Conservation (phyloP, 2,888 invertebrate genomes). For the Achlya flavicornis region DNA sequence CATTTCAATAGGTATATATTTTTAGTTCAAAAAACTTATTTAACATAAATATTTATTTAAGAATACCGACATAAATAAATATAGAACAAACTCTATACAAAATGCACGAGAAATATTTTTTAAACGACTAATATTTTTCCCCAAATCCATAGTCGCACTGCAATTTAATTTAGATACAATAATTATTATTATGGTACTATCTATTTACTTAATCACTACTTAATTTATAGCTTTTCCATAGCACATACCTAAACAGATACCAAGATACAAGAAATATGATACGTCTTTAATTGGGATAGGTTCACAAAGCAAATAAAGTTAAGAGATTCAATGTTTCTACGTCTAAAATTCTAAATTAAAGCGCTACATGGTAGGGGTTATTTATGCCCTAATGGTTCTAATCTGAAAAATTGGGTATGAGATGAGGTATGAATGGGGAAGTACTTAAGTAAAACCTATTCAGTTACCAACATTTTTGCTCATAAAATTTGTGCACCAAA, state of each 20-base stretch:
- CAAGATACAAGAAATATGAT: too few relatives aligned
- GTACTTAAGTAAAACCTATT: background rate
- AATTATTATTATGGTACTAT: constrained; percentile 6
- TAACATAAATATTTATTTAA: background rate
- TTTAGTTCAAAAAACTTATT: background rate
- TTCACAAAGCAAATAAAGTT: too few relatives aligned
- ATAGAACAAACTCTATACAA: constrained; percentile 20
- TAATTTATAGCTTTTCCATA: too few relatives aligned
- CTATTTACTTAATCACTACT: constrained; percentile 1
- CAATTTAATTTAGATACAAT: constrained; percentile 28
- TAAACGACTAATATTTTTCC: constrained; percentile 22
- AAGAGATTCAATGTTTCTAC: too few relatives aligned
- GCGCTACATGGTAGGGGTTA: too few relatives aligned
- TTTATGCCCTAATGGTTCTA: background rate
- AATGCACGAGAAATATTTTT: constrained; percentile 22
- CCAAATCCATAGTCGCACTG: constrained; percentile 44
- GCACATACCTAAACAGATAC: too few relatives aligned
- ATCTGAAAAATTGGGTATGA: too few relatives aligned
- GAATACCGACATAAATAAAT: constrained; percentile 14
- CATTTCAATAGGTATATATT: background rate
- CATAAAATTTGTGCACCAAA: background rate
- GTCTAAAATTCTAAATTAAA: too few relatives aligned
- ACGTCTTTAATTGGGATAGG: too few relatives aligned
- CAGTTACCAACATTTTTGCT: background rate
- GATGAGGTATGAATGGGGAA: too few relatives aligned